Evolutionary conservation across 2,888 invertebrate species (phyloP), one percentile per base, ranked within the genome.

Genomic region (Melinaea marsaeus): DNA sequence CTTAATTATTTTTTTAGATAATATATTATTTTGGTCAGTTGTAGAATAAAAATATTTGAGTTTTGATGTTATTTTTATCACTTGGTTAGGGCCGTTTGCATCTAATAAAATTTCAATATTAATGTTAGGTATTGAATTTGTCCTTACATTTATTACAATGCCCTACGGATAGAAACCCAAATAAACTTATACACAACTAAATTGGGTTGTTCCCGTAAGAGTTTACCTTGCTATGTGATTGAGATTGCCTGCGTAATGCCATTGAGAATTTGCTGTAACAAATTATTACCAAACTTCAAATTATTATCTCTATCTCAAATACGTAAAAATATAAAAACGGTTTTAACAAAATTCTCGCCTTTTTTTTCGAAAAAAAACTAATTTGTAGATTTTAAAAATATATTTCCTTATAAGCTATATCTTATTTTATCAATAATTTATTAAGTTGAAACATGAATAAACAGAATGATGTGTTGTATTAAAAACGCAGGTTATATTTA

Each of bases 141-240:
- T 81, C 84, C 80, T 80, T 79, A 79, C 82, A 84, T 86, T 84
- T 86, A 86, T 80, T 71, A 69, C 67, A 81, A 86, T 86, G 73
- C 87, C 85, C 85, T 70, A 70, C 77, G 86, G 87, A 85, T 78
- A 81, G 79, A 83, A 84, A 80, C 80, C 83, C 83, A 81, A 86
- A 88, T 86, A 85, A 88, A 88, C 85, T 86, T 86, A 81, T 83
- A 81, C 81, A 85, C 82, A 85, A 84, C 79, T 83, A 88, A 87
- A 88, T 88, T 86, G 86, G 86, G 87, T 84, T 83, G 81, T 80
- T 79, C 85, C 85, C 84, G 73, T 76, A 79, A 74, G 85, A 82
- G 80, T 77, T 72, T 77, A 79, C 79, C 84, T 83, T 81, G 83
- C 82, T 84, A 83, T 83, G 77, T 83, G 83, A 85, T 86, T 82